phyloP scores from a whole-genome alignment of 2,113 vertebrate species.

The Otocyon megalotis region DNA sequence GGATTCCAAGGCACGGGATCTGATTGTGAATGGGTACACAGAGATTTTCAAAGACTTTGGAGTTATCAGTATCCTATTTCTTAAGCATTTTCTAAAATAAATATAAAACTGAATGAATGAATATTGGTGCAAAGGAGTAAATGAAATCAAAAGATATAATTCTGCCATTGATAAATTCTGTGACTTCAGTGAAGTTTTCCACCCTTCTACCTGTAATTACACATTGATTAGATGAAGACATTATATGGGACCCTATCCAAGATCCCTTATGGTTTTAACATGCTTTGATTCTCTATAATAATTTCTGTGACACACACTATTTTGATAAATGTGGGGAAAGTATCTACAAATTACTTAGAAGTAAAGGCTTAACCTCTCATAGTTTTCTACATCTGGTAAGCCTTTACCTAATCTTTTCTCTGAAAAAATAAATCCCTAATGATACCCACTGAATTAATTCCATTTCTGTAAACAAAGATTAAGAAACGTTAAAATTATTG shows the following conservation, averaged over 20 bases:
- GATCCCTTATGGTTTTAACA: not conserved
- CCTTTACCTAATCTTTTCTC: not conserved
- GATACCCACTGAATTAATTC: not conserved
- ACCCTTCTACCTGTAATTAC: not conserved
- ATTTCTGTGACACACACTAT: not conserved
- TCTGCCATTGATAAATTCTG: not conserved
- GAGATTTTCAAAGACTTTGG: not conserved
- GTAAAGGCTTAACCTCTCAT: not conserved
- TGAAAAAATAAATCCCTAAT: slow-evolving; percentile 1
- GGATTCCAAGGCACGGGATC: not conserved
- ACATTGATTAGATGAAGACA: not conserved
- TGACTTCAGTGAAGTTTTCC: not conserved
- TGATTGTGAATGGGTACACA: not conserved
- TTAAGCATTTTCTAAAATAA: not conserved
- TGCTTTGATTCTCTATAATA: not conserved
- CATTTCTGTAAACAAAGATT: slow-evolving; percentile 35
- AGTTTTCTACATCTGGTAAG: not conserved
- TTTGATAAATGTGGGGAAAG: not conserved
- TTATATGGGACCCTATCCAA: not conserved
- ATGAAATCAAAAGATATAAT: not conserved
- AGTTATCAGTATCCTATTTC: not conserved
- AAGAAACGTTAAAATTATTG: not conserved
- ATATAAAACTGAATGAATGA: not conserved
- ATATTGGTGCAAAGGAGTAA: not conserved
- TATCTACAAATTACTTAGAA: not conserved